Evolutionary conservation across 2,113 vertebrate species (phyloP).

Genomic region (Chunga burmeisteri): DNA sequence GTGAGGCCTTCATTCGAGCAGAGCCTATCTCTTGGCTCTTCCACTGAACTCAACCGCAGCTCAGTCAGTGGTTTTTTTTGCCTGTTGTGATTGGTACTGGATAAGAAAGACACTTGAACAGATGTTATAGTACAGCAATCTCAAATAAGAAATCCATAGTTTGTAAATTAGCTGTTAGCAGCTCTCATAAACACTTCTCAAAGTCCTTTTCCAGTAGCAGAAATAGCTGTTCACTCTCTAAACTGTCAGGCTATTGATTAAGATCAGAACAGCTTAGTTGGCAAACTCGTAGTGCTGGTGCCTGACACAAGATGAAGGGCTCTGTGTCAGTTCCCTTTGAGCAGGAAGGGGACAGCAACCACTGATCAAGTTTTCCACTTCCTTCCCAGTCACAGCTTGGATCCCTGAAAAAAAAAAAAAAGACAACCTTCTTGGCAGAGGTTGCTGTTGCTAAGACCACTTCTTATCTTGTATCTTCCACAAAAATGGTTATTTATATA

Average conservation of each 20-base stretch:
- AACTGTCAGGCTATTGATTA: background rate
- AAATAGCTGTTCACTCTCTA: background rate
- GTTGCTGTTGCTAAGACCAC: background rate
- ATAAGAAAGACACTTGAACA: background rate
- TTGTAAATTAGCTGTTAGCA: slow-evolving; percentile 21
- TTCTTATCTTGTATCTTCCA: background rate
- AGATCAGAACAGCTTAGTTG: background rate
- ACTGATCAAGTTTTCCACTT: background rate
- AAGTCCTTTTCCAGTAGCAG: background rate
- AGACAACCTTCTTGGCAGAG: background rate
- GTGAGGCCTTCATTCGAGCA: background rate
- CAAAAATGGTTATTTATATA: background rate
- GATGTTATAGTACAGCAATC: background rate
- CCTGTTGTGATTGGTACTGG: background rate
- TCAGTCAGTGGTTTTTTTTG: background rate
- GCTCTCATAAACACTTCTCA: background rate
- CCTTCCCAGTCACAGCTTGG: background rate
- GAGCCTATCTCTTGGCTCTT: background rate
- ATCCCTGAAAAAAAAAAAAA: background rate
- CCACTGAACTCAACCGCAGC: background rate
- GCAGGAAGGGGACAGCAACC: background rate
- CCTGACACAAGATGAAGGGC: background rate
- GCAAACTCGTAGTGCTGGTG: background rate
- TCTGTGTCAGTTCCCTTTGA: background rate
- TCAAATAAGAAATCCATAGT: background rate